Evolutionary conservation across 2,888 invertebrate species (phyloP).

Genomic region (Hesperia comma): DNA sequence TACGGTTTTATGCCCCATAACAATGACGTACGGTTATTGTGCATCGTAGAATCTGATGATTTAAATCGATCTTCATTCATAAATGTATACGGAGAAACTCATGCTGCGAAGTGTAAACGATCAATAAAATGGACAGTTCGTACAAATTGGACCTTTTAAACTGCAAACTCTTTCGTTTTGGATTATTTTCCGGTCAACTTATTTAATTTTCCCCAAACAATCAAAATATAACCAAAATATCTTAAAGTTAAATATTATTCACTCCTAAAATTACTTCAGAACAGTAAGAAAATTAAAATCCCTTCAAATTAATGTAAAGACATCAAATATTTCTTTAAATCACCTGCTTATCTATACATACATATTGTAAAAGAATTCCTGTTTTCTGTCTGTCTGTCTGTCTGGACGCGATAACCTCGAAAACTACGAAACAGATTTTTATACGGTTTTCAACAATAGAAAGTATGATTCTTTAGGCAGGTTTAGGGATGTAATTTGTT

Average conservation of each 20-base stretch:
- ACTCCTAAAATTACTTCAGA: too few relatives aligned
- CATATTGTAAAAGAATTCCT: too few relatives aligned
- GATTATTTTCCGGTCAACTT: not conserved
- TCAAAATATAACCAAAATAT: too few relatives aligned
- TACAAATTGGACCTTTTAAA: not conserved
- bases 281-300: not conserved
- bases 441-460: too few relatives aligned
- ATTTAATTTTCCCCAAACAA: too few relatives aligned
- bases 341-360: too few relatives aligned
- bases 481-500: too few relatives aligned
- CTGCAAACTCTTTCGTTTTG: not conserved
- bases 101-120: conserved; percentile 42
- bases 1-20: conserved; percentile 66
- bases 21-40: conserved; percentile 66
- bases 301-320: conserved; percentile 11
- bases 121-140: conserved; percentile 19
- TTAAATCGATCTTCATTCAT: conserved; percentile 54
- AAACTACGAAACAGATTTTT: too few relatives aligned
- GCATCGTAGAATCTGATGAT: conserved; percentile 51
- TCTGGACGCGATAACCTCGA: too few relatives aligned
- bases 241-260: too few relatives aligned
- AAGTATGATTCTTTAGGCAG: too few relatives aligned
- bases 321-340: conserved; percentile 41
- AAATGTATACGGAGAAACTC: conserved; percentile 49
- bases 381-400: too few relatives aligned